Base-by-base conservation (phyloP, 2,888 invertebrate genomes). In the Synergus itoensis region DNA sequence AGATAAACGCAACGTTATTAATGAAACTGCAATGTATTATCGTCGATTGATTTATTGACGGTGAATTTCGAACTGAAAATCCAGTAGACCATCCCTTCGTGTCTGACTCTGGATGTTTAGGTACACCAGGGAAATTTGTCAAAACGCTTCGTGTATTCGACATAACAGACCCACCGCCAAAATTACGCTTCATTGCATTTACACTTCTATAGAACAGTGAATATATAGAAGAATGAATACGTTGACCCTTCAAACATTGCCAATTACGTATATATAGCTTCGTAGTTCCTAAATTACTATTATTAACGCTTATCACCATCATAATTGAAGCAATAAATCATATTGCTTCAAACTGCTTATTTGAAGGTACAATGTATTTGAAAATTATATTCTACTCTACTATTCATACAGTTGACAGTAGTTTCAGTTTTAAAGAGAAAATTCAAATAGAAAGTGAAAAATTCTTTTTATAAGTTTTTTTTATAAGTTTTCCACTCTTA, bases 121-220 rank as follows among this genome's bases (percentile, higher is more conserved):
- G 77, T 64, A 83, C 83, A 80, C 80, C 57, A 78, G 82, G 84
- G 82, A 84, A 84, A 84, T 84, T 80, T 76, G 83, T 77, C 79
- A 77, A 80, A 84, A 80, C 83, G 79, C 80, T 78, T 78, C 64
- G 64, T 81, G 77, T 80, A 80, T 78, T 75, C 57, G 77, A n/a
- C 69, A 40, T 77, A 83, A 79, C 79, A 77, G 79, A 78, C 73
- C 76, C 76, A 80, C 75, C 77, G 69, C 77, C 81, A 84, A 75
- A 79, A 85, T 84, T 84, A 84, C 78, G 76, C 78, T 77, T 63
- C 75, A 78, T 79, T 78, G 78, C 77, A 79, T 78, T 79, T 57
- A 43, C 79, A 62, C 65, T 79, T 78, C 69, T 75, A 76, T 77
- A 79, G 77, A 80, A 73, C 11, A 53, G n/a, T 8, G 1, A 16